Evolutionary conservation across 2,113 vertebrate genomes (phyloP).

Genomic region (Nannobrachium achirus): DNA sequence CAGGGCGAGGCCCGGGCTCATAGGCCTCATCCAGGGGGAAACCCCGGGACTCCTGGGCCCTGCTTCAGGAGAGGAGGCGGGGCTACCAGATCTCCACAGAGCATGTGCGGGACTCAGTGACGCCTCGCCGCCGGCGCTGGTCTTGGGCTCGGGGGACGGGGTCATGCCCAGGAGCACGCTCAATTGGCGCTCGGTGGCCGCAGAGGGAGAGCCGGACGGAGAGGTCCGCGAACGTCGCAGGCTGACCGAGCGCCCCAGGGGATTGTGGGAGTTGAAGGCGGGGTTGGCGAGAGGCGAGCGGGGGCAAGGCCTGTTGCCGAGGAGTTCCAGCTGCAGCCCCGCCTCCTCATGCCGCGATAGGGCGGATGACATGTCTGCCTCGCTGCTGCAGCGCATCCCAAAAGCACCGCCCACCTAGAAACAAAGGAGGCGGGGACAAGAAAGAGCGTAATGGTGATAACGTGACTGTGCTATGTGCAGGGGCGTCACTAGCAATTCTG

Average conservation of each 20-base stretch:
- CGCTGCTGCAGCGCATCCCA: constrained; percentile 84
- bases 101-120: constrained; percentile 67
- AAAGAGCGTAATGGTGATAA: background rate
- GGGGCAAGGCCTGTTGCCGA: constrained; percentile 54
- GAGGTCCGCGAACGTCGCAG: constrained; percentile 81
- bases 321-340: constrained; percentile 79
- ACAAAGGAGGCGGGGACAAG: background rate
- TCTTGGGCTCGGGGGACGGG: constrained; percentile 28
- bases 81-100: constrained; percentile 40
- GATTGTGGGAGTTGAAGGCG: constrained; percentile 41
- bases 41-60: background rate
- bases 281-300: constrained; percentile 50
- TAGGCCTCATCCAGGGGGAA: background rate
- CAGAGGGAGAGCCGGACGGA: constrained; percentile 58
- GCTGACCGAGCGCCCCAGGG: constrained; percentile 78
- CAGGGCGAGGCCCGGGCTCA: background rate
- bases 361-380: constrained; percentile 83
- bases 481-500: too few relatives aligned
- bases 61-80: constrained; percentile 3
- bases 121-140: constrained; percentile 53
- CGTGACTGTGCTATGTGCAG: too few relatives aligned
- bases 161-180: constrained; percentile 79
- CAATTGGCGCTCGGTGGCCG: constrained; percentile 80
- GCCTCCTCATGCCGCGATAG: constrained; percentile 62
- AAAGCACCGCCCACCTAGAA: constrained; percentile 66